Base-by-base conservation (phyloP, 2,797 vertebrate genomes). In the Myotis myotis region DNA sequence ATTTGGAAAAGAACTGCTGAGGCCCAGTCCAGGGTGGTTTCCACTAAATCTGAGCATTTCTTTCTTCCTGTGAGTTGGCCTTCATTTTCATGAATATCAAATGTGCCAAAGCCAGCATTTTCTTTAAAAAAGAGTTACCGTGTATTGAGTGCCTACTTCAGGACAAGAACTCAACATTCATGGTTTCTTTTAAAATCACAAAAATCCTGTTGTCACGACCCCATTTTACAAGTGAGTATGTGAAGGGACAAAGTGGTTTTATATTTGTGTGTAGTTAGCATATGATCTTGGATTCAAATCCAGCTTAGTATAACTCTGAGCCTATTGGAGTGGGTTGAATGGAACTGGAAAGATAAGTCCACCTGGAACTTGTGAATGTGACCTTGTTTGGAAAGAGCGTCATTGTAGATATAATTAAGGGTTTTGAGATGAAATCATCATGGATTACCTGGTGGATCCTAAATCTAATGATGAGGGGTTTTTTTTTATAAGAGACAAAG, bases 81-180 rank as follows among this genome's bases (percentile, higher is more conserved):
- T 76, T 96, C 75, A 83, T 92, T 95, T 89, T 88, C 25, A 88
- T 41, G 53, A 89, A 70, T 89, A 94, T 78, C 60, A 80, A 76
- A 76, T 81, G 3, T 80, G 20, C 44, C 38, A 64, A 87, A 25
- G n/a, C 13, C 33, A 71, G 19, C 8, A 70, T 66, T 93, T 60
- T 71, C 30, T 91, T 81, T 64, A 17, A 47, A 78, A 84, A 95
- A 36, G 7, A 33, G 44, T 47, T 83, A 28, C 20, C 13, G 12
- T 47, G 0, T 78, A 53, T 82, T 17, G 16, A 85, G n/a, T 49
- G 3, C 23, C n/a, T 71, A 41, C 38, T 76, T 8, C 9, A 71
- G 60, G 53, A 25, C 5, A 89, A 47, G 30, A 22, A 5, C 1
- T 60, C 22, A 76, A 0, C 22, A 23, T 71, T 55, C 55, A 75